Conservation (phyloP, 2,888 invertebrate species). For the Allophyes oxyacanthae region DNA sequence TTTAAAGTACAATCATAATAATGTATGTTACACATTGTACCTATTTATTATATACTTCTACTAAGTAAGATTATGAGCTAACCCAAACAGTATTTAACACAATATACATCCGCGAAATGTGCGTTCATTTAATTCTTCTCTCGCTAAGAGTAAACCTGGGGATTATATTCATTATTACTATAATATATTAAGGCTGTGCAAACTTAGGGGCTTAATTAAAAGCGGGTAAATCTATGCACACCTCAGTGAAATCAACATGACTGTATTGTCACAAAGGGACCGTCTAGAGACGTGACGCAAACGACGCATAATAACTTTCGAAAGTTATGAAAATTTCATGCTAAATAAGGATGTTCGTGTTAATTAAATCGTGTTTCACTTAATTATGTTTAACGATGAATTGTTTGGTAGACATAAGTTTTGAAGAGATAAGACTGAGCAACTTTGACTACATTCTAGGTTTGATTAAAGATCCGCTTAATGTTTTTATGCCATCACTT, state of each 20-base stretch:
- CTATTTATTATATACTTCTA: neutral
- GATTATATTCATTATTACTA: conserved; percentile 61
- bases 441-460: too few relatives aligned
- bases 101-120: conserved; percentile 45
- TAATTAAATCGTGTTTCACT: conserved; percentile 51
- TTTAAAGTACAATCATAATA: too few relatives aligned
- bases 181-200: conserved; percentile 59
- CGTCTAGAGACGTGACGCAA: conserved; percentile 22
- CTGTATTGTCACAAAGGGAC: conserved; percentile 46
- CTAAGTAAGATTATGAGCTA: conserved; percentile 43
- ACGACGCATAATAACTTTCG: conserved; percentile 41
- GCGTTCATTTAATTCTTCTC: conserved; percentile 51
- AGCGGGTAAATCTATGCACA: conserved; percentile 57
- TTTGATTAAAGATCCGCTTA: too few relatives aligned
- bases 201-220: conserved; percentile 67
- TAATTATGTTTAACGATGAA: conserved; percentile 16
- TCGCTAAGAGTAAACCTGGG: conserved; percentile 39
- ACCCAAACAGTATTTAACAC: conserved; percentile 27
- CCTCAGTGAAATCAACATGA: conserved; percentile 42
- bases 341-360: conserved; percentile 33
- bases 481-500: conserved; percentile 1
- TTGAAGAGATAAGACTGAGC: neutral
- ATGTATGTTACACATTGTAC: too few relatives aligned
- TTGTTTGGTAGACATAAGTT: conserved; percentile 5
- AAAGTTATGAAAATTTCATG: conserved; percentile 50